Percentiles rank a stretch among this genome's conserved stretches.
phyloP scores from a whole-genome alignment of 1,140 invertebrate species.

The Monochamus saltuarius region DNA sequence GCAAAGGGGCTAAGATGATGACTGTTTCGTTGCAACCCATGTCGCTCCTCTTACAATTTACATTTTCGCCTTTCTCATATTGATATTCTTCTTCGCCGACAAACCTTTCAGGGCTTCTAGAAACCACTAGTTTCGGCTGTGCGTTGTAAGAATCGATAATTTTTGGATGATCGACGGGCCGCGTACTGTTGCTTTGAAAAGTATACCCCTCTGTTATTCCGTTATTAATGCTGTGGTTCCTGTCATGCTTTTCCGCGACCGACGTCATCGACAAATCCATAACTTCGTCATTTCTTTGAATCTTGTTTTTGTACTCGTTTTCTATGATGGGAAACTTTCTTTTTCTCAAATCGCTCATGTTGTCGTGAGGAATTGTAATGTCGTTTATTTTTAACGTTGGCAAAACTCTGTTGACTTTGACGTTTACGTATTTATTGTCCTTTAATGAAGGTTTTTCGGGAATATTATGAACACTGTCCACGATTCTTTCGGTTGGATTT shows the following conservation, averaged over 20 bases:
- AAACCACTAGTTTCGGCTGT: too few relatives aligned
- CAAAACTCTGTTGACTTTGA: slow-evolving; percentile 20
- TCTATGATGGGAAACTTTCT: slow-evolving; percentile 33
- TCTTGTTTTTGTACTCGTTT: slow-evolving; percentile 27
- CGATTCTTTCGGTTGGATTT: neutral
- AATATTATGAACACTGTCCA: neutral
- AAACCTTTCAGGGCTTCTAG: neutral
- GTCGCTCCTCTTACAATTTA: neutral
- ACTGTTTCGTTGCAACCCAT: neutral
- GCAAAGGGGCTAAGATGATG: slow-evolving; percentile 8
- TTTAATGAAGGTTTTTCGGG: slow-evolving; percentile 1
- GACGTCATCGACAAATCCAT: slow-evolving; percentile 41
- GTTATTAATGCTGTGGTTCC: too few relatives aligned
- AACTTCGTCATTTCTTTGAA: slow-evolving; percentile 40
- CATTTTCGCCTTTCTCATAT: neutral
- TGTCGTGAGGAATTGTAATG: slow-evolving; percentile 23
- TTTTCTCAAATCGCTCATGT: slow-evolving; percentile 33
- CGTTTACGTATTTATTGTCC: slow-evolving; percentile 4
- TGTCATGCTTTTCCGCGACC: neutral
- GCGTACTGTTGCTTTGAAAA: too few relatives aligned
- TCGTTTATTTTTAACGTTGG: slow-evolving; percentile 40
- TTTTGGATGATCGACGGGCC: too few relatives aligned
- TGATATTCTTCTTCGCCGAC: neutral
- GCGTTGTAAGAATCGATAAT: too few relatives aligned
- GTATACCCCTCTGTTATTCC: too few relatives aligned